Evolutionary conservation across 2,797 vertebrate genomes (phyloP), one percentile per base, ranked within the genome.

Genomic region (Hydrocynus forskahlii): DNA sequence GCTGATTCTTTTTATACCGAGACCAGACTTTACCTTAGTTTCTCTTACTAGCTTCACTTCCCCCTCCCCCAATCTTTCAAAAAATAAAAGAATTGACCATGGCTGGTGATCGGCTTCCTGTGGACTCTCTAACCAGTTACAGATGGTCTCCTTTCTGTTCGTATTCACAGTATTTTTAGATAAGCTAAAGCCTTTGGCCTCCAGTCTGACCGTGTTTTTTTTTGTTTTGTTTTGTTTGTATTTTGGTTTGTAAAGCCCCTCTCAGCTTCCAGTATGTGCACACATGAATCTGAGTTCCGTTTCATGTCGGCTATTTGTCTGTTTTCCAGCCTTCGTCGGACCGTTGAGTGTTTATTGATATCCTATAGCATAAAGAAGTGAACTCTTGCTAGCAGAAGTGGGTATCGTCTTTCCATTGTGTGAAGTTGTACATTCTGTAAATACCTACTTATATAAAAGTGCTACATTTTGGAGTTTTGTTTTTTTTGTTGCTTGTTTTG

Each of bases 401-500:
- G 75, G 74, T 52, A 29, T 69, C 29, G 48, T 82, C 57, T 74
- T 76, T 74, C 67, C 60, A 25, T 54, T 48, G 71, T 52, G 74
- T 81, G 79, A 81, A 79, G 77, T 21, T 87, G 86, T 87, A 94
- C 80, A 93, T 93, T 93, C 43, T 94, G 93, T 95, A 93, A 92
- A 94, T 94, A 91, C 79, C 88, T 76, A 93, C 91, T 91, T 92
- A 91, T 92, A 93, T 92, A 93, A 93, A 88, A 91, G 91, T 92
- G 91, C 90, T 86, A 89, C 89, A 89, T 92, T 92, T 89, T 86
- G 78, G 2, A 12, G 52, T 69, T 68, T 57, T 23, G n/a, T 10
- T 55, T 72, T 78, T 43, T 55, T 45, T 71, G 45, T 48, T 48
- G 45, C 0, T 62, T 90, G 90, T 92, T 94, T 94, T 92, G 82